These are phyloP conservation scores for Dipodomys stephensi DNA, from an alignment of 2,113 vertebrate species.

Conservation along the genomic window DNA sequence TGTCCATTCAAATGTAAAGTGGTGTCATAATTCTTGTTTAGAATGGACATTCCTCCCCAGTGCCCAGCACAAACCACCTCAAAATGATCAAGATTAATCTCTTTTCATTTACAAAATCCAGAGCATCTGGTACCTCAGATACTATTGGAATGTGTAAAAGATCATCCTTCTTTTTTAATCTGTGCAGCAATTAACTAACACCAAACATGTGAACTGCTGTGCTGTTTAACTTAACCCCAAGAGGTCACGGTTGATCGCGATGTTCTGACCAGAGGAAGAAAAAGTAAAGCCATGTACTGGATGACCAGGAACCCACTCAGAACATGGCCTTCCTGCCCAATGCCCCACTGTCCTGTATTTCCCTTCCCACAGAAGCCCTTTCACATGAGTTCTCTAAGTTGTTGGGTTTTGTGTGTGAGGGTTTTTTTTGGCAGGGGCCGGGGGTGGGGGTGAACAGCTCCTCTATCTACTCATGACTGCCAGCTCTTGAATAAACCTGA, in stretches of 20 bases:
- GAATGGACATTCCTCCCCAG: not conserved
- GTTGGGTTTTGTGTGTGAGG: too few relatives aligned
- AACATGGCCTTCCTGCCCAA: not conserved
- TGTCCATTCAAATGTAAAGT: slow-evolving; percentile 27
- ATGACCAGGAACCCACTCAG: not conserved
- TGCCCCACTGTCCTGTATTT: too few relatives aligned
- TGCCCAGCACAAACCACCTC: not conserved
- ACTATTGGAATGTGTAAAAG: not conserved
- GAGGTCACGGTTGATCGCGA: too few relatives aligned
- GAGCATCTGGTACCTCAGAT: not conserved
- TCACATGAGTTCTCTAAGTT: too few relatives aligned
- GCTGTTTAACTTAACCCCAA: not conserved
- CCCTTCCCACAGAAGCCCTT: not conserved
- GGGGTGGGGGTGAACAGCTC: too few relatives aligned
- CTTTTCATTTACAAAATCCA: not conserved
- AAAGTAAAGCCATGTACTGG: not conserved
- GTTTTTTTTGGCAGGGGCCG: too few relatives aligned
- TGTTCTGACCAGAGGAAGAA: not conserved
- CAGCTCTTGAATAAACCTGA: too few relatives aligned
- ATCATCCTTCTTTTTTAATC: not conserved
- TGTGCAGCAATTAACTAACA: not conserved
- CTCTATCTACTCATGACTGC: too few relatives aligned
- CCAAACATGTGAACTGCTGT: not conserved
- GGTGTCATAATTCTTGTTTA: not conserved
- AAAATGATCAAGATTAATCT: not conserved